Evolutionary conservation across 2,797 vertebrate species (phyloP).

Genomic region (Microctenopoma steveboyesi): DNA sequence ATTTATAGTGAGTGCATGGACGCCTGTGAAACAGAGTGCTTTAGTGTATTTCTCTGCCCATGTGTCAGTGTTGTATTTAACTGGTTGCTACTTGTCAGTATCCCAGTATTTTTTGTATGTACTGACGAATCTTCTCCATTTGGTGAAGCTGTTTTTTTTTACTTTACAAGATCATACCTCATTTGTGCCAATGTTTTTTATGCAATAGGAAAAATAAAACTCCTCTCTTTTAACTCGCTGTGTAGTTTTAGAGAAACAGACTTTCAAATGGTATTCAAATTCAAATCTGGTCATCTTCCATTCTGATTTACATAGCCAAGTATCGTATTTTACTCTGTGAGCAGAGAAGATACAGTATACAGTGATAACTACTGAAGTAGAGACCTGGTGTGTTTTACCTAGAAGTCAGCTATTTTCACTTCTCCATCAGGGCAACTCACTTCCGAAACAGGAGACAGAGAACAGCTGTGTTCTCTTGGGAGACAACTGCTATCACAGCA

Average conservation of each 20-base stretch:
- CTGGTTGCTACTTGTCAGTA: constrained; percentile 14
- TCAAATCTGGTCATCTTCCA: constrained; percentile 7
- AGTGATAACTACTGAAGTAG: constrained; percentile 29
- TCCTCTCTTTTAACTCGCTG: not conserved
- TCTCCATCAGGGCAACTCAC: constrained; percentile 63
- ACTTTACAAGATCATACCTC: constrained; percentile 22
- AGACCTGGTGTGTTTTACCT: constrained; percentile 32
- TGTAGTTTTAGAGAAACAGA: not conserved
- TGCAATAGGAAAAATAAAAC: constrained; percentile 16
- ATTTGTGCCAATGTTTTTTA: constrained; percentile 37
- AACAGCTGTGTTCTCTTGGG: constrained; percentile 46
- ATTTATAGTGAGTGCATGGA: constrained; percentile 37
- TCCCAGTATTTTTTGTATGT: constrained; percentile 12
- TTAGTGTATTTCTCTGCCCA: constrained; percentile 24
- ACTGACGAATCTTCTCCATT: constrained; percentile 40
- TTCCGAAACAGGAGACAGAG: constrained; percentile 61
- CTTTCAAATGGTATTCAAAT: not conserved
- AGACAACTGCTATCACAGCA: constrained; percentile 17
- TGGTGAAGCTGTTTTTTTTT: constrained; percentile 12
- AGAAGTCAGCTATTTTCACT: constrained; percentile 79
- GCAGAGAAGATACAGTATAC: constrained; percentile 13
- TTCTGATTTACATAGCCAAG: constrained; percentile 18
- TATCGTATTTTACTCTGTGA: not conserved
- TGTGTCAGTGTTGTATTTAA: constrained; percentile 46
- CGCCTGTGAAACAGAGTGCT: constrained; percentile 32